Conservation (phyloP, 1,140 invertebrate genomes). For the Uloborus diversus region DNA sequence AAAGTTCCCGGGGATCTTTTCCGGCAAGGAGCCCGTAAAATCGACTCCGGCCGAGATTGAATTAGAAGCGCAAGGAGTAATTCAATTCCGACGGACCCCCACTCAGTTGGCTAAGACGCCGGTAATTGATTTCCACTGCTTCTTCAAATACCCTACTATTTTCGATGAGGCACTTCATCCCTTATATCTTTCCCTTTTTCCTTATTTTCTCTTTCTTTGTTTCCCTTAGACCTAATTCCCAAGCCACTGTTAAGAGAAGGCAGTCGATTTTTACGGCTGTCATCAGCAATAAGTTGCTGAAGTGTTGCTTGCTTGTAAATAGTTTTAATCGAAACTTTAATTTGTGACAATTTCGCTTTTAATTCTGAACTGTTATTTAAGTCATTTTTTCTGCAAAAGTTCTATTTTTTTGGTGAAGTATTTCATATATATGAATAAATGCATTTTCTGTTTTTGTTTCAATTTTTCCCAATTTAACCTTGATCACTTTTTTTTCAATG, state of each 20-base stretch:
- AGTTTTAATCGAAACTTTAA: no score
- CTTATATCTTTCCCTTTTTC: slow-evolving; percentile 2
- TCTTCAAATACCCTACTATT: slow-evolving; percentile 47
- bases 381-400: no score
- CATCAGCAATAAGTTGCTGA: not conserved
- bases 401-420: no score
- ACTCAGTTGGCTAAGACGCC: slow-evolving; percentile 37
- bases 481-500: no score
- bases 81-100: slow-evolving; percentile 25
- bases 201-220: not conserved
- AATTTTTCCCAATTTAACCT: no score
- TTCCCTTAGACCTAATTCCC: not conserved
- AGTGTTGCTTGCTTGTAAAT: no score
- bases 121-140: slow-evolving; percentile 51
- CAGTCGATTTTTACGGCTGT: not conserved
- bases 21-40: slow-evolving; percentile 34
- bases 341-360: no score
- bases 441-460: no score
- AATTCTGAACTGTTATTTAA: no score
- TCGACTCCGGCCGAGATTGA: slow-evolving; percentile 26
- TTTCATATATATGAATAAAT: no score
- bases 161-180: slow-evolving; percentile 24
- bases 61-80: slow-evolving; percentile 43
- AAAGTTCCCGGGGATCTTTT: slow-evolving; percentile 23
- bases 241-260: slow-evolving; percentile 1